These are phyloP conservation scores for Remorina albescens DNA, from an alignment of 2,797 vertebrate species.

Conservation along the genomic window DNA sequence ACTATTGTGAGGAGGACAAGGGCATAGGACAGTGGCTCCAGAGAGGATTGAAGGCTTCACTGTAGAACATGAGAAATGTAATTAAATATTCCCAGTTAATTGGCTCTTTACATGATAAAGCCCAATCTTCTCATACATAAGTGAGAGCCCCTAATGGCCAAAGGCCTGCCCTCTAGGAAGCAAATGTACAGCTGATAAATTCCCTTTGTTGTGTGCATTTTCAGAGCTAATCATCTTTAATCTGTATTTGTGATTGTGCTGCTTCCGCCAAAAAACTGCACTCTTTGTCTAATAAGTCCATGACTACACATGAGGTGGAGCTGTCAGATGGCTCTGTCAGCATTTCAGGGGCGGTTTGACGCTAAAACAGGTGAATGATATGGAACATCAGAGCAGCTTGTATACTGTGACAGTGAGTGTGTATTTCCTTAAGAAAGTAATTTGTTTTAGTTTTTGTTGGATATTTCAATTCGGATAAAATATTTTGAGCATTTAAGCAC, in stretches of 20 bases:
- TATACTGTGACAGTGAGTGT: too few species aligned
- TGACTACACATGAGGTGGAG: constrained; percentile 21
- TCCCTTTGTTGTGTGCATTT: constrained; percentile 74
- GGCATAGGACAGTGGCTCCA: constrained; percentile 61
- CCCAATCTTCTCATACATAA: constrained; percentile 76
- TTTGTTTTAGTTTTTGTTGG: too few species aligned
- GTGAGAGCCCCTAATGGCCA: constrained; percentile 70
- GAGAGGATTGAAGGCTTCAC: constrained; percentile 64
- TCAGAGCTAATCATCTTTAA: constrained; percentile 71
- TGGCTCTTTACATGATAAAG: constrained; percentile 82
- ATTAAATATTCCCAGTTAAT: constrained; percentile 81
- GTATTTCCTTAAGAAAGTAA: too few species aligned
- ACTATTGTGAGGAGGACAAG: constrained; percentile 49
- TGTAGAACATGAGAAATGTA: constrained; percentile 71
- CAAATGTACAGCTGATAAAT: constrained; percentile 64
- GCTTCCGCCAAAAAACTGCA: constrained; percentile 40
- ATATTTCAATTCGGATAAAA: neutral
- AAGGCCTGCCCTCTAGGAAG: constrained; percentile 70
- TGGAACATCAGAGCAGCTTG: too few species aligned
- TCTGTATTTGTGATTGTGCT: constrained; percentile 54
- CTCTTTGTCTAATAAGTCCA: constrained; percentile 24
- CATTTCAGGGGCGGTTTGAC: constrained; percentile 1
- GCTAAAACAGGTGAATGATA: constrained; percentile 11
- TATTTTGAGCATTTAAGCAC: too few species aligned
- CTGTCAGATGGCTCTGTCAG: constrained; percentile 8